Base-by-base conservation (phyloP, 2,888 invertebrate species). In the Campoplex nolae region DNA sequence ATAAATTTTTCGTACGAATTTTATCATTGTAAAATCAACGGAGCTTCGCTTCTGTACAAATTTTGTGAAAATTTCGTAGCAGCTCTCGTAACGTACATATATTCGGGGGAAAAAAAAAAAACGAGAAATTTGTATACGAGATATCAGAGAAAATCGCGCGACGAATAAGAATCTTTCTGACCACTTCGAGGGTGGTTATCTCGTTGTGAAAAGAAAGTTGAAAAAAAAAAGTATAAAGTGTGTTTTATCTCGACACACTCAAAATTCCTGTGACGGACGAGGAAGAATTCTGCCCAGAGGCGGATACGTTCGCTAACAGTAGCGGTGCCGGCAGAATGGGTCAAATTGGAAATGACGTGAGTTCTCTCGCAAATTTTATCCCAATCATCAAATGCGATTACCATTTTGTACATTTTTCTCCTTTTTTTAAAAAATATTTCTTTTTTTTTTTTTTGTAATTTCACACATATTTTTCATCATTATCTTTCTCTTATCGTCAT, bases 231-330 rank as follows among this genome's bases (percentile, higher is more conserved):
- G 51, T 45, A 42, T 38, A 58, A 74, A 68, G 82, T 84, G 88
- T 54, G 67, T 58, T 48, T 80, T 56, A 42, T 68, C 73, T 79
- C 82, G 70, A 84, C 68, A 75, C 51, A 42, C 87, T 87, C 91
- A 93, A 94, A 91, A 94, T 94, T 94, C 93, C 94, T 90, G 93
- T 93, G 91, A 93, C 92, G 88, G 90, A 93, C 93, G 92, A 92
- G 89, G 88, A 88, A 87, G 91, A 90, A 87, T 88, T 91, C 90
- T 90, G 90, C 91, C 93, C 92, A 89, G 93, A 91, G 92, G 92
- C 92, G 90, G 93, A 92, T 91, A 92, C 91, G 83, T 90, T 92
- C 91, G 91, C 91, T 81, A 88, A 89, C 87, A 88, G 89, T 88
- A 91, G 89, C 88, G 92, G 90, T 90, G 91, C 91, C 91, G 91